phyloP scores from a whole-genome alignment of 2,113 vertebrate species.

The Colaptes auratus region DNA sequence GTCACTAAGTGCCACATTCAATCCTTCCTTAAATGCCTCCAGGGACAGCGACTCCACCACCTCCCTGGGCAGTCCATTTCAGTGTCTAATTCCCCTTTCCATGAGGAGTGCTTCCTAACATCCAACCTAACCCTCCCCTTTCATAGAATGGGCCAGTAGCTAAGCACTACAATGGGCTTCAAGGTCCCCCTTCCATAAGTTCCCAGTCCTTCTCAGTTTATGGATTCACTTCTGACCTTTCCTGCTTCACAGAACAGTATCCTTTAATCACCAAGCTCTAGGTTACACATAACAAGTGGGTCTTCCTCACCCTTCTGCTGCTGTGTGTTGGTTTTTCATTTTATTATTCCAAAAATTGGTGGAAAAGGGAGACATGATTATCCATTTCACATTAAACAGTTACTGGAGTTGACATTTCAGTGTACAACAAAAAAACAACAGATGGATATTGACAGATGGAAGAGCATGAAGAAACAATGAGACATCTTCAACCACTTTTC shows the following conservation, averaged over 20 bases:
- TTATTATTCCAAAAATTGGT: background rate
- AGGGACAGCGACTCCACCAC: too few relatives aligned
- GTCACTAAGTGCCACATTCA: too few relatives aligned
- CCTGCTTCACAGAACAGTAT: conserved; percentile 55
- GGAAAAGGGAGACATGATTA: conserved; percentile 33
- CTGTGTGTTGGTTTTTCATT: background rate
- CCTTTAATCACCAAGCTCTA: conserved; percentile 21
- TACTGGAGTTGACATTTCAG: conserved; percentile 60
- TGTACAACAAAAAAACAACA: conserved; percentile 63
- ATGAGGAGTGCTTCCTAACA: too few relatives aligned
- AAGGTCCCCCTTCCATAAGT: background rate
- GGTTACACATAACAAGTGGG: background rate
- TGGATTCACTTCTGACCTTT: conserved; percentile 63
- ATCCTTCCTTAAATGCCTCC: too few relatives aligned
- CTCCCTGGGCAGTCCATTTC: too few relatives aligned
- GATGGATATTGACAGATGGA: conserved; percentile 71
- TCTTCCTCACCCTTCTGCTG: background rate
- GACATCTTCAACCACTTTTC: conserved; percentile 42
- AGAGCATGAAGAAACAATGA: conserved; percentile 64
- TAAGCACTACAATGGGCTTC: background rate
- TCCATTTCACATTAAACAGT: conserved; percentile 55
- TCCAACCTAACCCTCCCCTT: background rate
- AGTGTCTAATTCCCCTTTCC: too few relatives aligned
- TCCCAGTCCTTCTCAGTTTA: conserved; percentile 58
- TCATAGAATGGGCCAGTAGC: background rate